These are phyloP conservation scores for Leptodactylus fallax DNA, from an alignment of 2,797 vertebrate genomes.

Conservation along the genomic window DNA sequence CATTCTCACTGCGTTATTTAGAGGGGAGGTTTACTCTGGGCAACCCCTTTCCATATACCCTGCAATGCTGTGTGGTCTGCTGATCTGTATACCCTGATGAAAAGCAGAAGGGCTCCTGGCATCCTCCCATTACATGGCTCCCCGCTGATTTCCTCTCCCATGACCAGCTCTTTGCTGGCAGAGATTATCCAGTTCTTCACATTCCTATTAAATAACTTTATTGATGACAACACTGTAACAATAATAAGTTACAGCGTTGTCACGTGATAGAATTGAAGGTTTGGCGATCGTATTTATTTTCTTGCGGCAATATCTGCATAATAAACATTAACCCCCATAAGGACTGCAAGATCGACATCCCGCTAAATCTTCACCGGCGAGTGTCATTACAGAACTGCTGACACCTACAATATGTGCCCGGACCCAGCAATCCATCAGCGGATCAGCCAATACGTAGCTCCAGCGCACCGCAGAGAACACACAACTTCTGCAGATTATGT, in stretches of 20 bases:
- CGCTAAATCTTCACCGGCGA: slow-evolving; percentile 16
- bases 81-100: no score
- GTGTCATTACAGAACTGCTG: slow-evolving; percentile 16
- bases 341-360: neutral
- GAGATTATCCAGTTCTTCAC: neutral
- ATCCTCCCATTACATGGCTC: neutral
- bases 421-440: neutral
- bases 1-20: no score
- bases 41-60: no score
- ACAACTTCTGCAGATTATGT: no score
- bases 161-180: neutral
- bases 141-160: no score
- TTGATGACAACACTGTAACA: neutral
- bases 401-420: neutral
- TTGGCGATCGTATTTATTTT: neutral
- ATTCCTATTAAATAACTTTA: neutral
- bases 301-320: neutral
- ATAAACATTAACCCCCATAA: neutral
- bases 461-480: neutral
- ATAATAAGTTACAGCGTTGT: neutral
- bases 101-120: no score
- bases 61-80: no score
- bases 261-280: neutral
- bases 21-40: no score
- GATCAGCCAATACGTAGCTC: neutral